Evolutionary conservation across 2,797 vertebrate species (phyloP), one percentile per base, ranked within the genome.

Genomic region (Danio kyathit): DNA sequence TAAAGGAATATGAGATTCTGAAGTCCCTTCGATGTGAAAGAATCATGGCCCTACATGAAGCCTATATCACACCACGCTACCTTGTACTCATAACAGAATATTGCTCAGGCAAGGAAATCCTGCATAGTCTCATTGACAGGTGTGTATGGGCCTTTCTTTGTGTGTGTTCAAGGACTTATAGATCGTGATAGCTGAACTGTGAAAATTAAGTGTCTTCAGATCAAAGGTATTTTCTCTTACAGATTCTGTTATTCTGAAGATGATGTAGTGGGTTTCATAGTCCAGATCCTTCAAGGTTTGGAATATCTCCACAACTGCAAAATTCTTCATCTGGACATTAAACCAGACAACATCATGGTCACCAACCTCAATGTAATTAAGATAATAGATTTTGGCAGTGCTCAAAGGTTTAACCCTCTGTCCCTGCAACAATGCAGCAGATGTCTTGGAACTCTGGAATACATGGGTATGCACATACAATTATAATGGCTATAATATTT

Each of bases 211-310:
- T 17, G 13, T 17, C 38, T n/a, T 79, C 5, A 71, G 17, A 78
- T 17, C 14, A 66, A 38, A 48, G 16, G 40, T 17, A 49, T 21
- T 56, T 19, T 56, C n/a, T 48, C 14, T 41, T 77, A 12, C 40
- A 99, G 97, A 91, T 98, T 98, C 87, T 96, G 97, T 64, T 99
- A 98, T 86, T 98, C 97, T 0, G 97, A 99, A 89, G 97, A 99
- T 0, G 97, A 99, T 0, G 96, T 98, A 87, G 97, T 93, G 66
- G 91, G 91, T 40, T 98, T 96, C 10, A 74, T 97, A 85, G 93
- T 96, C 17, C 97, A 99, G 93, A 93, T 98, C 70, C 92, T 99
- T 2, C 96, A 97, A 88, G 97, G 95, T 9, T 91, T 99, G 0
- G 97, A 98, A 84, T 99, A 98, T 86, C 94, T 99, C 74, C 97